Evolutionary conservation across 2,113 vertebrate genomes (phyloP), one percentile per base, ranked within the genome.

Genomic region (Trogon surrucura): DNA sequence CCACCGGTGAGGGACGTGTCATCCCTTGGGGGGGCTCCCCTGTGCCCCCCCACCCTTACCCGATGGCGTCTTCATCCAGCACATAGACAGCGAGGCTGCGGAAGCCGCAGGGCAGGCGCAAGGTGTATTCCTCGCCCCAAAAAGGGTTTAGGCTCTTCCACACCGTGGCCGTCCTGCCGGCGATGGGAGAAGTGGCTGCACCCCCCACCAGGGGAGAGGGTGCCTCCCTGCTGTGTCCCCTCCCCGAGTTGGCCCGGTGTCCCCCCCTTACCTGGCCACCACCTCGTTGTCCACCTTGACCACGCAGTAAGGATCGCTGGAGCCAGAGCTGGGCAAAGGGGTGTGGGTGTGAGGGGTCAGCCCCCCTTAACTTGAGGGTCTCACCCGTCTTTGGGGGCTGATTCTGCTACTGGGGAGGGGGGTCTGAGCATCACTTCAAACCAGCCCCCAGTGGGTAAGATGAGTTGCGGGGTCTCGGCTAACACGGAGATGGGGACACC

Each of bases 91-190:
- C 95, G 60, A 99, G 98, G 3, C 97, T 98, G 89, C 97, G 98
- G 97, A 99, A 99, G 16, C 98, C 98, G 47, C 93, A 97, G 2
- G 98, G 98, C 80, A 99, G 98, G 91, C 98, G 98, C 78, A 99
- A 96, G 0, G 98, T 99, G 96, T 98, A 99, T 88, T 99, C 99
- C 81, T 99, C 99, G 0, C 98, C 99, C 99, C 99, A 99, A 93
- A 99, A 99, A 29, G 99, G 99, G 74, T 98, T 99, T 72, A 99
- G 98, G 94, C 98, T 99, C 95, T 98, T 98, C 99, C 99, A 99
- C 53, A 99, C 97, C 0, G 98, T 99, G 10, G 99, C 98, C 0
- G 99, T 99, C 96, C 99, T 99, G 95, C 14, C 83, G 3, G 47
- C 13, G 19, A 25, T 2, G 38, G 48, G 22, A 61, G n/a, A 73